Evolutionary conservation across 2,888 invertebrate species (phyloP).

Genomic region (Brassicogethes aeneus): DNA sequence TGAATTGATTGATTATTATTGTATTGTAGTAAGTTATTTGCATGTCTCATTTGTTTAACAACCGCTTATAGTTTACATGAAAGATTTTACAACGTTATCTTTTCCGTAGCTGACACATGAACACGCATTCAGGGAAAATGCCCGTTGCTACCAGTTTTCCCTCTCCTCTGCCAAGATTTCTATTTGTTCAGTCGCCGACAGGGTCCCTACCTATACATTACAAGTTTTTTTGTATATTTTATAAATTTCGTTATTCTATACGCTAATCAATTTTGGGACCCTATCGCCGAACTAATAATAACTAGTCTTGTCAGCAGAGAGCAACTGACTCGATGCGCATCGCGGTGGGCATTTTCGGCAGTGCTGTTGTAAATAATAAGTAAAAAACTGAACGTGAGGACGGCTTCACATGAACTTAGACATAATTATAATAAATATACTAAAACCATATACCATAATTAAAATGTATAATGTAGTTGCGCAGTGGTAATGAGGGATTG

Average conservation of each 20-base stretch:
- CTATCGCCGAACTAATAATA: no score
- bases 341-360: background rate
- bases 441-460: slow-evolving; percentile 8
- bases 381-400: background rate
- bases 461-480: slow-evolving; percentile 30
- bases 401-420: background rate
- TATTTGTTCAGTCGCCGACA: no score
- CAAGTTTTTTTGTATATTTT: slow-evolving; percentile 1
- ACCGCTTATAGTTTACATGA: slow-evolving; percentile 37
- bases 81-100: slow-evolving; percentile 7
- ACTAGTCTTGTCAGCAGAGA: no score
- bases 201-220: background rate
- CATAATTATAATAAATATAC: background rate
- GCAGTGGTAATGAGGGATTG: slow-evolving; percentile 38
- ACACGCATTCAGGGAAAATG: background rate
- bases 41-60: slow-evolving; percentile 37
- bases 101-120: slow-evolving; percentile 2
- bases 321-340: no score
- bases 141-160: background rate
- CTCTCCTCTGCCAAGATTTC: background rate
- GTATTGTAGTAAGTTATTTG: slow-evolving; percentile 24
- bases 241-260: background rate
- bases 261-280: no score
- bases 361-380: background rate
- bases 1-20: no score